A percentile compares a stretch with the other conserved stretches of the same genome.
These are phyloP conservation scores for Vicugna pacos DNA, from an alignment of 2,113 vertebrate species.

Conservation along the genomic window DNA sequence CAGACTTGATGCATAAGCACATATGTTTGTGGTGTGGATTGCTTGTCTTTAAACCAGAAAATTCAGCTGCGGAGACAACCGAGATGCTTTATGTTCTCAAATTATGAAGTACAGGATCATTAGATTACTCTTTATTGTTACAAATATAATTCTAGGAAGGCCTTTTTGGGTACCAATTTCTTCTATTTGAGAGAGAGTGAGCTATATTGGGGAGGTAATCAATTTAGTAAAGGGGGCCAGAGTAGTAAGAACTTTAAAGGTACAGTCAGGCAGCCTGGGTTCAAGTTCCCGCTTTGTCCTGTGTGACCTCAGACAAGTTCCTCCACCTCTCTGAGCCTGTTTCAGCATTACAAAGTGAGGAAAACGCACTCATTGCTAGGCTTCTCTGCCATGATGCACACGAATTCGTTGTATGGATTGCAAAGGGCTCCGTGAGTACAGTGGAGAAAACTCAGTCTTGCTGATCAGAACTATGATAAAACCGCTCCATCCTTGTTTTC, in stretches of 20 bases:
- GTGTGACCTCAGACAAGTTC: neutral
- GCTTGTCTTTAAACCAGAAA: neutral
- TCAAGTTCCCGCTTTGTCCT: neutral
- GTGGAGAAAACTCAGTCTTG: neutral
- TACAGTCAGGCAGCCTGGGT: neutral
- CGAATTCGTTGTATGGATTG: accelerated
- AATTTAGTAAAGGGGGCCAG: neutral
- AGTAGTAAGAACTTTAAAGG: neutral
- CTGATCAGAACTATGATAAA: neutral
- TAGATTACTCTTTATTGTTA: neutral
- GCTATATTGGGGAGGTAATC: neutral
- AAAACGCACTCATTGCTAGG: accelerated
- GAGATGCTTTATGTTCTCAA: constrained; percentile 15
- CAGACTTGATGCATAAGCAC: too few relatives aligned
- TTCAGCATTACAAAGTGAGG: neutral
- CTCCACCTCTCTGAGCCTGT: neutral
- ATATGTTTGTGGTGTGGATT: accelerated
- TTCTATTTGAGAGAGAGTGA: neutral
- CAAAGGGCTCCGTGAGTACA: neutral
- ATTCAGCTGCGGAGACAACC: constrained; percentile 23
- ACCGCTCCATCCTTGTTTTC: neutral
- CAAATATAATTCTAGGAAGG: neutral
- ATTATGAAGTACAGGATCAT: neutral
- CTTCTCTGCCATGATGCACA: neutral
- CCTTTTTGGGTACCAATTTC: neutral